Conservation (phyloP, 2,797 vertebrate genomes). For the Gambelia wislizenii region DNA sequence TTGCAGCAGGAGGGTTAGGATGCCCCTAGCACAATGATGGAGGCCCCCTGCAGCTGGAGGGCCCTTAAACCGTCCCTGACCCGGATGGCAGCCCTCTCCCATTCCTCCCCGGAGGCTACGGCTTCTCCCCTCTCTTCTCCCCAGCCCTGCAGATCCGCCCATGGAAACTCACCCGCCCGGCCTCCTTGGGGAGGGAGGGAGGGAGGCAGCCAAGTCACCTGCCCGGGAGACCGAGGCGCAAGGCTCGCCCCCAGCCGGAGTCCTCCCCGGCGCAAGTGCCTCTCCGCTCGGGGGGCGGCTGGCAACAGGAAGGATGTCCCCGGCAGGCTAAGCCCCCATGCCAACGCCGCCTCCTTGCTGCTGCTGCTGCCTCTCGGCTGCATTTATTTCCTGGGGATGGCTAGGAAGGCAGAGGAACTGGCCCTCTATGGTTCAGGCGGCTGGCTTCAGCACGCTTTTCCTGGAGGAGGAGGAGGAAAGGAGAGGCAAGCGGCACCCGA, state of each 20-base stretch:
- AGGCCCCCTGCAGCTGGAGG: no score
- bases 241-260: no score
- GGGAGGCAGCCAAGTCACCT: not conserved
- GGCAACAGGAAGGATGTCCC: constrained; percentile 58
- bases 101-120: not conserved
- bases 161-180: constrained; percentile 29
- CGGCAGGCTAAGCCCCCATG: constrained; percentile 31
- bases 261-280: no score
- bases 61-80: no score
- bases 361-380: not conserved
- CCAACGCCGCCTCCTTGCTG: constrained; percentile 2
- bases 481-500: no score
- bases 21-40: no score
- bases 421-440: constrained; percentile 28
- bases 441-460: not conserved
- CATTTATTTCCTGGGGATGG: constrained; percentile 43
- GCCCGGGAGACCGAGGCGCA: not conserved
- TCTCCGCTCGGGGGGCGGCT: constrained; percentile 32
- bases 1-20: no score
- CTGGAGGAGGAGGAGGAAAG: not conserved
- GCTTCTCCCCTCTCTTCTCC: no score
- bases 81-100: not conserved
- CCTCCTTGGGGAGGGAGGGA: not conserved
- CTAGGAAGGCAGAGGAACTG: constrained; percentile 23
- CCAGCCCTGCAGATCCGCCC: not conserved